Evolutionary conservation across 2,888 invertebrate species (phyloP).

Genomic region (Orthosia gothica): DNA sequence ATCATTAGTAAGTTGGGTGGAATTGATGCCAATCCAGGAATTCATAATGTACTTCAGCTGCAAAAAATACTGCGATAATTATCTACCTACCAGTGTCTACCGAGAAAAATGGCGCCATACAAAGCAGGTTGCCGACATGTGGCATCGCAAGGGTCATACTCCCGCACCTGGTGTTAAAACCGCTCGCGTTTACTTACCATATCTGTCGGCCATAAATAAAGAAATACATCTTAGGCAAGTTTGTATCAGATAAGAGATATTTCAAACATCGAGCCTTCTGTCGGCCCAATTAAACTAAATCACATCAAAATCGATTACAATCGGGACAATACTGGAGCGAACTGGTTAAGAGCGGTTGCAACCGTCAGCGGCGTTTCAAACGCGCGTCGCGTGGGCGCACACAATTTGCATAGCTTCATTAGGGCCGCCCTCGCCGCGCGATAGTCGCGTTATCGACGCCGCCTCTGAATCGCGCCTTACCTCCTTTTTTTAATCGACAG

Average conservation of each 20-base stretch:
- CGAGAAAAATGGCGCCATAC: conserved; percentile 36
- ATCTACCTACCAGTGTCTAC: conserved; percentile 2
- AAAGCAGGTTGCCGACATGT: conserved; percentile 54
- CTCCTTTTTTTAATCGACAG: conserved; percentile 72
- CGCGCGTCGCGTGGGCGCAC: conserved; percentile 72
- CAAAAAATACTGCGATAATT: conserved; percentile 32
- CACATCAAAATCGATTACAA: conserved; percentile 68
- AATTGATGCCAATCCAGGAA: not conserved
- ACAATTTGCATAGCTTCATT: conserved; percentile 84
- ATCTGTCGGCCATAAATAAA: conserved; percentile 34
- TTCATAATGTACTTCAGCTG: conserved; percentile 46
- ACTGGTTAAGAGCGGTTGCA: conserved; percentile 66
- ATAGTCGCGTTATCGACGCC: conserved; percentile 72
- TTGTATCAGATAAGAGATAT: conserved; percentile 49
- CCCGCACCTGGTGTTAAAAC: conserved; percentile 45
- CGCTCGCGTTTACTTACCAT: conserved; percentile 28
- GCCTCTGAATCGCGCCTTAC: conserved; percentile 70
- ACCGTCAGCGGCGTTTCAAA: conserved; percentile 66
- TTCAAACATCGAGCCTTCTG: conserved; percentile 49
- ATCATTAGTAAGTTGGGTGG: not conserved
- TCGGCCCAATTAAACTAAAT: conserved; percentile 65
- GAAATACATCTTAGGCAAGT: conserved; percentile 36
- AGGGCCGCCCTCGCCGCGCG: conserved; percentile 71
- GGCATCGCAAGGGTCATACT: conserved; percentile 23
- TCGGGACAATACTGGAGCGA: conserved; percentile 64